Conservation (phyloP, 2,888 invertebrate genomes). For the Parnassius smintheus region DNA sequence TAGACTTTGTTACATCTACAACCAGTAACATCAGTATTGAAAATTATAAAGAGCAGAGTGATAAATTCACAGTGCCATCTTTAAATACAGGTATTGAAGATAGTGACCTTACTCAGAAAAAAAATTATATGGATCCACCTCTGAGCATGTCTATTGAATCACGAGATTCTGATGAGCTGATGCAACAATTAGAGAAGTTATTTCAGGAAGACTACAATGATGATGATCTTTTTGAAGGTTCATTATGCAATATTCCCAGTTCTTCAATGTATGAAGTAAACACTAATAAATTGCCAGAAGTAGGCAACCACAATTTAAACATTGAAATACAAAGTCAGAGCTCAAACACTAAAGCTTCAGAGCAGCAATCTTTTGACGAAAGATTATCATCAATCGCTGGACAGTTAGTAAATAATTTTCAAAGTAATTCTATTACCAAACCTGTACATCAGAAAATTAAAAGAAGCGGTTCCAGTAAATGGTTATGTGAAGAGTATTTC, state of each 20-base stretch:
- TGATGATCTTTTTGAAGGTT: slow-evolving; percentile 68
- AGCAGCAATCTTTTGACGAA: slow-evolving; percentile 59
- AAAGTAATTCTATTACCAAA: slow-evolving; percentile 35
- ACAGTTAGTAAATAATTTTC: slow-evolving; percentile 45
- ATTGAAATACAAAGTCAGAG: slow-evolving; percentile 47
- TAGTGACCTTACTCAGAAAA: slow-evolving; percentile 23
- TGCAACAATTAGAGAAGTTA: slow-evolving; percentile 68
- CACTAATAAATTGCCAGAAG: slow-evolving; percentile 34
- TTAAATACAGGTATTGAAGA: slow-evolving; percentile 25
- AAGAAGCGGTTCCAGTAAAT: slow-evolving; percentile 48
- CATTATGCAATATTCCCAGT: slow-evolving; percentile 49
- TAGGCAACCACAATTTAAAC: slow-evolving; percentile 26
- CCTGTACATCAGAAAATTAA: slow-evolving; percentile 38
- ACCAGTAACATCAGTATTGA: slow-evolving; percentile 18
- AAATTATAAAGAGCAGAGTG: slow-evolving; percentile 13
- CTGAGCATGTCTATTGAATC: slow-evolving; percentile 44
- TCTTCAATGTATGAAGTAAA: slow-evolving; percentile 36
- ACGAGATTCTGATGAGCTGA: slow-evolving; percentile 59
- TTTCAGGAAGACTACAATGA: slow-evolving; percentile 65
- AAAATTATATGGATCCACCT: not conserved
- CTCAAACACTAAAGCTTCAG: slow-evolving; percentile 32
- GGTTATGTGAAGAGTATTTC: slow-evolving; percentile 74
- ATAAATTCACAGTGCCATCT: slow-evolving; percentile 24
- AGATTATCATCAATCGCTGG: slow-evolving; percentile 58
- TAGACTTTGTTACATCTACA: slow-evolving; percentile 12